These are phyloP conservation scores for Bos taurus DNA, from an alignment of 2,113 vertebrate species.

Conservation along the genomic window DNA sequence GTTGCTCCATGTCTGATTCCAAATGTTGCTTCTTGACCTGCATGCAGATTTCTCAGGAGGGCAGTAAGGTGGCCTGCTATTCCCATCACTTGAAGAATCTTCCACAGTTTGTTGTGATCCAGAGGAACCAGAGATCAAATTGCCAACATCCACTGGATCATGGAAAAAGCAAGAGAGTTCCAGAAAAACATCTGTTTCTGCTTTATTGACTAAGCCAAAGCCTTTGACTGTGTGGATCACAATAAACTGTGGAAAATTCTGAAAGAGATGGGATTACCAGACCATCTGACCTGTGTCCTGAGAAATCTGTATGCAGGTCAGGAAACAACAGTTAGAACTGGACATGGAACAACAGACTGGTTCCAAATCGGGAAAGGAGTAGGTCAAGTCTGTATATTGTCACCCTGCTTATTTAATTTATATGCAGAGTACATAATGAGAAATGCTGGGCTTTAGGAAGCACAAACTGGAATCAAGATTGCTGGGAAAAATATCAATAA, in stretches of 20 bases:
- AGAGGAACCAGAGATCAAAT: not conserved
- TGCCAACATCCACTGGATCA: not conserved
- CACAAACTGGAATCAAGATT: not conserved
- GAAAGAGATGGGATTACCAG: too few relatives aligned
- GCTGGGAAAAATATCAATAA: not conserved
- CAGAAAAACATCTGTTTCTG: too few relatives aligned
- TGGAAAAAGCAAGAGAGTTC: not conserved
- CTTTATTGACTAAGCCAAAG: too few relatives aligned
- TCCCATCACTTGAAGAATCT: not conserved
- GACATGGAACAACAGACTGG: not conserved
- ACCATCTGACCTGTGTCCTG: not conserved
- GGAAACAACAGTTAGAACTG: not conserved
- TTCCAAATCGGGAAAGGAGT: not conserved
- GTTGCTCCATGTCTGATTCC: not conserved
- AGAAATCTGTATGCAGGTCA: not conserved
- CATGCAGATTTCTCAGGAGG: not conserved
- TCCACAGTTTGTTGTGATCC: not conserved
- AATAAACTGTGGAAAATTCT: too few relatives aligned
- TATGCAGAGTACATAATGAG: not conserved
- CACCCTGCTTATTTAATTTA: not conserved
- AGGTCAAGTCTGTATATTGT: not conserved
- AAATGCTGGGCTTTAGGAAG: not conserved
- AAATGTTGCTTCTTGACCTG: not conserved
- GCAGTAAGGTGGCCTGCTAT: not conserved
- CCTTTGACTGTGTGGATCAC: too few relatives aligned